Base-by-base conservation (phyloP, 1,140 invertebrate genomes). In the Drosophila nigromelanica region DNA sequence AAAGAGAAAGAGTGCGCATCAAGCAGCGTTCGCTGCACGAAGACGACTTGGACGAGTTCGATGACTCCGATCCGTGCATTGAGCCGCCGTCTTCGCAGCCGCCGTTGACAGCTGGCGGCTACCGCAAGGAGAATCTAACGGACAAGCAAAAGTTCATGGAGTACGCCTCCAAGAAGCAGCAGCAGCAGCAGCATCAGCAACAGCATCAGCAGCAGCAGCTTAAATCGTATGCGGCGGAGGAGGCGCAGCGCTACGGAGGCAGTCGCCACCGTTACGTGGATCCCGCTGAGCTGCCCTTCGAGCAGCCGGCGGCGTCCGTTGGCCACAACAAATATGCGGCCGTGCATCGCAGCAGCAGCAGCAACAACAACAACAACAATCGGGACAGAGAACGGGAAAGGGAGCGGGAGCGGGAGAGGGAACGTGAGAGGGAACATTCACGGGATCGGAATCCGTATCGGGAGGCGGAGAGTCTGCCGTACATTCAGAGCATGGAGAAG, bases 401-500 rank as follows among this genome's bases (percentile, higher is more conserved):
- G 1, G 78, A 80, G 0, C n/a, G 79, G 0, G 69, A 80, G 0
- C 4, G 78, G 2, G 78, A 77, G 2, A 10, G 75, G 0, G 78
- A 81, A 1, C 18, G 75, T 6, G 78, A 79, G 1, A 21, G 85
- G 0, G 75, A 80, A 0, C 80, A 80, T 30, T 89, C 90, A 1
- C 62, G 78, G 1, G 89, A 91, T 39, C 87, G 90, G 5, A 91
- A 91, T 80, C 90, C 91, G 4, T 92, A 92, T 43, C 73, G 85
- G 5, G 91, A 92, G 72, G 90, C 91, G 0, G 91, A 91, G 63
- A 92, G 91, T 39, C 73, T 92, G 37, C 91, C 91, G 14, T 92
- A 92, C 39, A 91, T 90, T 33, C 89, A 92, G 55, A 91, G 85
- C 64, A 91, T 92, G 77, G 91, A 92, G 64, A 91, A 91, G 68